These are phyloP conservation scores for Psittacula derbiana DNA, from an alignment of 2,797 vertebrate genomes.

Conservation along the genomic window DNA sequence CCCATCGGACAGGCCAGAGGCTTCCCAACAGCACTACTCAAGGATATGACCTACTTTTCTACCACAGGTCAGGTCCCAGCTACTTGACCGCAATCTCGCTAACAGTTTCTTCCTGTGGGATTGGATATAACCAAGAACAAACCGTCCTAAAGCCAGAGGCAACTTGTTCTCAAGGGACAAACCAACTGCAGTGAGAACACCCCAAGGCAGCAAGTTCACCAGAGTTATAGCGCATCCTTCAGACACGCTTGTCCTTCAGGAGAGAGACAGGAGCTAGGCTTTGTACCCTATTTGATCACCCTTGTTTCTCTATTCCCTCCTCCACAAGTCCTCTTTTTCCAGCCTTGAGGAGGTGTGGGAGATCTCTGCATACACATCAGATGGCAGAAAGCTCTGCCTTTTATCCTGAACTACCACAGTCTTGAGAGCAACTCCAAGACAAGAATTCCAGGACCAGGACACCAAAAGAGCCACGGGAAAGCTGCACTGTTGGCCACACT, in stretches of 20 bases:
- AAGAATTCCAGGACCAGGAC: background rate
- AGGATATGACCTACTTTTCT: slow-evolving; percentile 11
- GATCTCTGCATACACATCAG: background rate
- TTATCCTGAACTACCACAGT: background rate
- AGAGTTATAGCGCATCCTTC: background rate
- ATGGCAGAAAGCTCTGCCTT: background rate
- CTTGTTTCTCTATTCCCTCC: background rate
- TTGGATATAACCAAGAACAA: slow-evolving; percentile 28
- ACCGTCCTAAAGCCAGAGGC: background rate
- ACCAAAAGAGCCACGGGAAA: background rate
- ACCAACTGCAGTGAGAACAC: background rate
- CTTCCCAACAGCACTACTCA: background rate
- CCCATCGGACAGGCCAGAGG: background rate
- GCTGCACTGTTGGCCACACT: fast-evolving
- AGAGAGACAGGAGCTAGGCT: background rate
- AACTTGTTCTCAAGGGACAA: background rate
- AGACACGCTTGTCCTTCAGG: background rate
- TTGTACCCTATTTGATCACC: background rate
- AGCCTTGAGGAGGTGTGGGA: background rate
- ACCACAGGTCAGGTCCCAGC: slow-evolving; percentile 1
- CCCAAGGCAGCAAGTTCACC: background rate
- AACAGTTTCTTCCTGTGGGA: slow-evolving; percentile 28
- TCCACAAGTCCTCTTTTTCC: background rate
- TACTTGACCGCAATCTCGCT: background rate
- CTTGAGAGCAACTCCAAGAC: background rate